Base-by-base conservation (phyloP, 2,888 invertebrate species). In the Lasioglossum calceatum region DNA sequence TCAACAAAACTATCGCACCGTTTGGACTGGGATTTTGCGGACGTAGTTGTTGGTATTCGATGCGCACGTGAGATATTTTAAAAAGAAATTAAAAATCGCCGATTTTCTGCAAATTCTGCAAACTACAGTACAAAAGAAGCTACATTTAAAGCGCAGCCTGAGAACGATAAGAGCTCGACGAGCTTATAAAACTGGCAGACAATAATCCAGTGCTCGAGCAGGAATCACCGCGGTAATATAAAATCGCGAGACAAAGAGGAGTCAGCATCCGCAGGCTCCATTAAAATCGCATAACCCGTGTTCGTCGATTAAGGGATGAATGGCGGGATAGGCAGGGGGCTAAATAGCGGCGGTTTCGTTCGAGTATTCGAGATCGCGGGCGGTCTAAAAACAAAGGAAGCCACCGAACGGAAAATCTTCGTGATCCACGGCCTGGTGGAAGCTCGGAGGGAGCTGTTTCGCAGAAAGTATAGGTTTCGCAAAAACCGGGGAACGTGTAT, bases 401-500 rank as follows among this genome's bases (percentile, higher is more conserved):
- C 72, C 39, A 16, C 19, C 42, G 27, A 27, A 72, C 27, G 44
- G 44, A 44, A 72, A 47, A 44, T 72, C 72, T 27, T 72, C 16
- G 72, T 16, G 44, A 23, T 39, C 23, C 67, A 10, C 23, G n/a
- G 23, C 54, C 23, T n/a, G 23, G 10, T n/a, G 54, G n/a, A 54
- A 10, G n/a, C 23, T n/a, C 54, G 54, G 0, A 54, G 54, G 23
- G 23, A 14, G 44, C 44, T 14, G 44, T 54, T 54, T 23, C 54
- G 54, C 54, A 8, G 64, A n/a, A 27, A 36, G 39, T 61, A 10
- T 32, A 64, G 27, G 36, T 27, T 54, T 78, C 44, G 50, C 27
- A 44, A 39, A 36, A 32, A 54, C 64, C 61, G 36, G 19, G 36
- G 71, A 83, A 64, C n/a, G 32, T n/a, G n/a, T n/a, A 54, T 23